A percentile compares a stretch with the other conserved stretches of the same genome.
Evolutionary conservation across 2,797 vertebrate species (phyloP).

Genomic region (Chelmon rostratus): DNA sequence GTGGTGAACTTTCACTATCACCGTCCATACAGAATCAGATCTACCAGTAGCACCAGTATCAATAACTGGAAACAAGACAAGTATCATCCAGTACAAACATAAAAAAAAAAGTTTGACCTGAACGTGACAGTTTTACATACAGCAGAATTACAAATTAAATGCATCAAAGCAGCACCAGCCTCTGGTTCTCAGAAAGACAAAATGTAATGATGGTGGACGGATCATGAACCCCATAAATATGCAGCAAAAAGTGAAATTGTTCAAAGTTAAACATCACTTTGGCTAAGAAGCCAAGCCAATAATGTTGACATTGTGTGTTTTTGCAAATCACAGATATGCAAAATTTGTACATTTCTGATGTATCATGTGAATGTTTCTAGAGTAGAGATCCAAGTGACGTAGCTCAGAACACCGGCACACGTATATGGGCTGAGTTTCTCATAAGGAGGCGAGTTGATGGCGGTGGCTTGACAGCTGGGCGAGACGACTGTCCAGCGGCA

Average conservation of each 20-base stretch:
- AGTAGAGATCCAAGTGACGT: no score
- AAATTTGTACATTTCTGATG: no score
- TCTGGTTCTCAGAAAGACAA: neutral
- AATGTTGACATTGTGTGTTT: no score
- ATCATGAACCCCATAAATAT: neutral
- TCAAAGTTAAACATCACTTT: slow-evolving; percentile 21
- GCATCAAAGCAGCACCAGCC: neutral
- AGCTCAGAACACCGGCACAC: no score
- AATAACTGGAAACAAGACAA: neutral
- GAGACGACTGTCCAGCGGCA: no score
- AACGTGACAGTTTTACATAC: neutral
- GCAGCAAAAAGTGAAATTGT: slow-evolving; percentile 9
- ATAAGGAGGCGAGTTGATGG: no score
- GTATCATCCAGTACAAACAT: neutral
- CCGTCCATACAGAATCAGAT: neutral
- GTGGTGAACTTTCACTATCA: neutral
- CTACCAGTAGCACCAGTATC: neutral
- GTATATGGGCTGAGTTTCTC: no score
- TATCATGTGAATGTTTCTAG: no score
- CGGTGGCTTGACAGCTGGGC: no score
- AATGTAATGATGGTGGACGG: neutral
- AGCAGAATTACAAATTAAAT: neutral
- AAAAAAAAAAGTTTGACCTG: neutral
- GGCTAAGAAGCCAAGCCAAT: slow-evolving; percentile 5
- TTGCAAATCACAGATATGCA: no score